A percentile compares a stretch with the other conserved stretches of the same genome.
Evolutionary conservation across 35 echinoderm and acorn worm species (phyloP).

Genomic region (Apostichopus parvimensis): DNA sequence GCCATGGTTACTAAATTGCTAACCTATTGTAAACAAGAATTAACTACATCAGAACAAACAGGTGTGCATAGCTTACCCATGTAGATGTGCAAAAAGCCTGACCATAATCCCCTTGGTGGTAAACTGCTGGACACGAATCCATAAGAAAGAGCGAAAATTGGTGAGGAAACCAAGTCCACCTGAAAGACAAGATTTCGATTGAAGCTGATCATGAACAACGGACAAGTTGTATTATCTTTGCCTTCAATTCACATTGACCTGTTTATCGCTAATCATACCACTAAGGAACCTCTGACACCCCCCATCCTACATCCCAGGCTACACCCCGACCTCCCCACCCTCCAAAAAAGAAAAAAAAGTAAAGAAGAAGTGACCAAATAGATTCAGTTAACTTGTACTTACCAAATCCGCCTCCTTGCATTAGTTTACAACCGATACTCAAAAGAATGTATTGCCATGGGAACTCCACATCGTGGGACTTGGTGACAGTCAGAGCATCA

Average conservation of each 20-base stretch:
- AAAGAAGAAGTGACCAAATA: not conserved
- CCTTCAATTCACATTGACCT: no score
- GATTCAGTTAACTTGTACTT: slow-evolving; percentile 17
- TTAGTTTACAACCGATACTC: slow-evolving; percentile 72
- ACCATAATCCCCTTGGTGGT: slow-evolving; percentile 92
- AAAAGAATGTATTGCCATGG: slow-evolving; percentile 66
- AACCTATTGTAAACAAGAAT: no score
- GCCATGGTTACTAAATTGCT: not conserved
- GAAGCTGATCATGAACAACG: no score
- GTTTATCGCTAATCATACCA: not conserved
- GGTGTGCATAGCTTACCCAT: slow-evolving; percentile 59
- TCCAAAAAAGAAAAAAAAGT: not conserved
- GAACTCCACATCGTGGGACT: slow-evolving; percentile 40
- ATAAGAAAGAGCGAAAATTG: slow-evolving; percentile 75
- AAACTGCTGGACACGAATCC: slow-evolving; percentile 93
- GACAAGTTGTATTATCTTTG: no score
- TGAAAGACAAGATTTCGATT: slow-evolving; percentile 26
- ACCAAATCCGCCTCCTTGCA: slow-evolving; percentile 95
- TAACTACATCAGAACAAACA: no score
- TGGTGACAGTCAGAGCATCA: slow-evolving; percentile 61
- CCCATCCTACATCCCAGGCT: no score
- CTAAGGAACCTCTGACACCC: not conserved
- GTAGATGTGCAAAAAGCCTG: slow-evolving; percentile 78
- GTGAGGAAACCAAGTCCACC: slow-evolving; percentile 83
- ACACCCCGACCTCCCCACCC: not conserved